Percentiles rank a stretch among this genome's conserved stretches.
Evolutionary conservation across 2,888 invertebrate species (phyloP).

Genomic region (Temnothorax ravouxi): DNA sequence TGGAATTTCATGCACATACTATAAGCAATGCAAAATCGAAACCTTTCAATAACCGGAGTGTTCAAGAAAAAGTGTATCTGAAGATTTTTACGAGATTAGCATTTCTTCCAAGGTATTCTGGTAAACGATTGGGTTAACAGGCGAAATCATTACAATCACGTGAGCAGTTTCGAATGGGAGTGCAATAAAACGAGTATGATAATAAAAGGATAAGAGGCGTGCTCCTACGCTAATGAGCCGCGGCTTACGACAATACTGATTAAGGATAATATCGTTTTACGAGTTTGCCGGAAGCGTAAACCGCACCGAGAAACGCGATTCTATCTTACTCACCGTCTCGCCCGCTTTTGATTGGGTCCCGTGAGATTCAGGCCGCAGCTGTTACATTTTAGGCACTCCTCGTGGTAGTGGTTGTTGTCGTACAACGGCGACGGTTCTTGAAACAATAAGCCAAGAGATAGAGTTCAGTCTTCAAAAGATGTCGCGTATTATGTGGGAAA

Average conservation of each 20-base stretch:
- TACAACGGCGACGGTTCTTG: conserved; percentile 96
- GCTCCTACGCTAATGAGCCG: neutral
- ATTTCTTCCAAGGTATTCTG: neutral
- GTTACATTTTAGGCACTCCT: conserved; percentile 98
- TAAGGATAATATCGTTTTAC: conserved; percentile 37
- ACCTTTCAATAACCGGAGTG: neutral
- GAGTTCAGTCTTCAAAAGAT: neutral
- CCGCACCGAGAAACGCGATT: neutral
- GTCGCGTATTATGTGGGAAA: neutral
- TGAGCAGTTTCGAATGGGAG: neutral
- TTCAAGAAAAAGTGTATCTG: neutral
- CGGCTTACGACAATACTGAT: conserved; percentile 26
- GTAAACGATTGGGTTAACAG: neutral
- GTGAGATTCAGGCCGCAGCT: conserved; percentile 97
- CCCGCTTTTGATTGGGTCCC: conserved; percentile 92
- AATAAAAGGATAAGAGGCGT: conserved; percentile 28
- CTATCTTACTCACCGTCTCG: conserved; percentile 82
- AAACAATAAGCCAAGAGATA: conserved; percentile 80
- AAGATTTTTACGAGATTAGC: neutral
- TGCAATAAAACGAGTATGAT: conserved; percentile 1
- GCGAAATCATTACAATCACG: neutral
- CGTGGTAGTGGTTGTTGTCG: conserved; percentile 98
- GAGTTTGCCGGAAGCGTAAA: conserved; percentile 17
- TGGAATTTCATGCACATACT: neutral
- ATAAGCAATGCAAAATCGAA: conserved; percentile 1